These are phyloP conservation scores for Pseudanteris insignis DNA, from an alignment of 2,888 invertebrate species.

Conservation along the genomic window DNA sequence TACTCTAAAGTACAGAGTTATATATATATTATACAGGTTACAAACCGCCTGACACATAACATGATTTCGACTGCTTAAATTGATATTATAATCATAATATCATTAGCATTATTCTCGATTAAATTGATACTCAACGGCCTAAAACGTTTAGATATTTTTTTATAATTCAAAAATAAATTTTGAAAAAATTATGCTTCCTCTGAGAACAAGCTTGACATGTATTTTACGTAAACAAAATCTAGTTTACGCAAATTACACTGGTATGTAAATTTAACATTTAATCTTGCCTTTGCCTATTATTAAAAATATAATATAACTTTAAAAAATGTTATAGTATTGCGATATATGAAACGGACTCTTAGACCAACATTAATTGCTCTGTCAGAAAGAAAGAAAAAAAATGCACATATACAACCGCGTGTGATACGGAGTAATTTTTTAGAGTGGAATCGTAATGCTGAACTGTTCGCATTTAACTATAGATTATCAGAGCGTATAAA, in stretches of 20 bases:
- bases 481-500: conserved; percentile 87
- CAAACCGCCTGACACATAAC: no score
- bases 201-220: conserved; percentile 1
- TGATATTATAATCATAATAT: no score
- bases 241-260: conserved; percentile 10
- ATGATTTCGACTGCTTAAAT: no score
- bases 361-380: conserved; percentile 75
- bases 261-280: conserved; percentile 6
- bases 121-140: no score
- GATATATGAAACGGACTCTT: conserved; percentile 72
- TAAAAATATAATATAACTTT: no score
- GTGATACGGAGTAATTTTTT: conserved; percentile 72
- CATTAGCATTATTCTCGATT: no score
- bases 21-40: no score
- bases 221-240: conserved; percentile 8
- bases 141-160: no score
- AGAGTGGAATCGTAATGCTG: conserved; percentile 91
- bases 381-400: conserved; percentile 69
- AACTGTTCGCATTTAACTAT: conserved; percentile 87
- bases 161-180: no score
- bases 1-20: no score
- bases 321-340: conserved; percentile 58
- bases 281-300: conserved; percentile 7
- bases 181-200: conserved; percentile 14
- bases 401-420: conserved; percentile 38